Evolutionary conservation across 2,888 invertebrate species (phyloP).

Genomic region (Tipula lateralis): DNA sequence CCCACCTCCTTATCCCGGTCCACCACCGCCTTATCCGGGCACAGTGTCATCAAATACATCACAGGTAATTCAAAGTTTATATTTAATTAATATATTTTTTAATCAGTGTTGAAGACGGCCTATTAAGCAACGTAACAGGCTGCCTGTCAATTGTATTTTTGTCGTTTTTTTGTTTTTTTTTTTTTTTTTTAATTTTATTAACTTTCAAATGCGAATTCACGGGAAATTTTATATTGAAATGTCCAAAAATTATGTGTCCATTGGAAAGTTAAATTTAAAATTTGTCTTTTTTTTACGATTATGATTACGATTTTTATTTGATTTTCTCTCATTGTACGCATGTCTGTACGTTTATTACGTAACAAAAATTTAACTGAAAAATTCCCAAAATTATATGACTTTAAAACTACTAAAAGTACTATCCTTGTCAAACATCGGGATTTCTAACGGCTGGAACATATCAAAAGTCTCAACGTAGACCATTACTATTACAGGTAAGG

Average conservation of each 20-base stretch:
- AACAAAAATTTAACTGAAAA: constrained; percentile 30
- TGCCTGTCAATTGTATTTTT: neutral
- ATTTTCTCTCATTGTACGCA: constrained; percentile 30
- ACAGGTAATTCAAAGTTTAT: neutral
- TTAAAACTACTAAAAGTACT: constrained; percentile 28
- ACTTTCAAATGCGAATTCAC: neutral
- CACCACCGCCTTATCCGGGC: constrained; percentile 63
- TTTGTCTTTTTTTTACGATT: constrained; percentile 20
- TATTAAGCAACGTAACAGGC: neutral
- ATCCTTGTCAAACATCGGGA: constrained; percentile 30
- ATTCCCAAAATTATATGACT: constrained; percentile 30
- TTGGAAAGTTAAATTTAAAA: constrained; percentile 19
- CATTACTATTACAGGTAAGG: constrained; percentile 82
- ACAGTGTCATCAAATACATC: neutral
- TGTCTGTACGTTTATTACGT: constrained; percentile 29
- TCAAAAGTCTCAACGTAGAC: constrained; percentile 54
- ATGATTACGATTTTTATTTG: constrained; percentile 12
- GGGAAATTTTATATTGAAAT: neutral
- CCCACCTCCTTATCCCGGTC: constrained; percentile 68
- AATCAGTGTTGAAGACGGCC: neutral
- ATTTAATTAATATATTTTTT: neutral
- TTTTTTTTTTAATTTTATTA: neutral
- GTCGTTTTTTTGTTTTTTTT: neutral
- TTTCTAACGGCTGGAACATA: constrained; percentile 25
- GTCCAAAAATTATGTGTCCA: constrained; percentile 4